Evolutionary conservation across 2,888 invertebrate genomes (phyloP), one percentile per base, ranked within the genome.

Genomic region (Eilema depressum): DNA sequence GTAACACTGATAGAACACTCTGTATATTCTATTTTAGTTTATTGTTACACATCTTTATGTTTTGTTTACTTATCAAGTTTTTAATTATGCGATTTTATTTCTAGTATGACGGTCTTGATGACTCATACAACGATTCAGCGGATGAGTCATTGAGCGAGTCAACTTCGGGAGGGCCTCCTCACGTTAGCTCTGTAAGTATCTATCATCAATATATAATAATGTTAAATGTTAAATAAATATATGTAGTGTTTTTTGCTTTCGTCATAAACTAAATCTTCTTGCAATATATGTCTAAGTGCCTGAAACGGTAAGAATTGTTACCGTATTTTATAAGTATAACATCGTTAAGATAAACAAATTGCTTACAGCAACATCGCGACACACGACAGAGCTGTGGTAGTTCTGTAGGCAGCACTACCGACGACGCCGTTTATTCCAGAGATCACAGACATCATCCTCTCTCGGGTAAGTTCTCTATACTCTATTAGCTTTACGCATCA

Each of bases 21-120:
- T 12, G 0, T 37, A 2, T 41, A 17, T 17, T 17, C 41, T 41
- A 41, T 41, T 41, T 14, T 41, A 17, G 17, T 41, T 17, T 17
- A 41, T 17, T 4, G 41, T 14, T 41, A 41, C 41, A 41, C 41
- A 41, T 41, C 41, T 41, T 17, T 23, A 14, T n/a, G n/a, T 14
- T n/a, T 14, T 33, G 25, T 63, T 17, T 20, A 25, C 0, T 63
- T 12, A 25, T 20, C 26, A 12, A 20, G 4, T 47, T 56, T 23
- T 17, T 47, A n/a, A 64, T 64, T 11, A 47, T 25, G 23, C 11
- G 7, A 26, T 60, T 41, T 61, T 56, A 20, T 71, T 77, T 79
- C 71, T 94, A 97, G 96, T 98, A 98, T 88, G 97, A 97, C 84
- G 97, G 97, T 47, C 94, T 98, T 76, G 97, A 97, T 86, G 97